Conservation (phyloP, 2,888 invertebrate species). For the Apamea sordens region DNA sequence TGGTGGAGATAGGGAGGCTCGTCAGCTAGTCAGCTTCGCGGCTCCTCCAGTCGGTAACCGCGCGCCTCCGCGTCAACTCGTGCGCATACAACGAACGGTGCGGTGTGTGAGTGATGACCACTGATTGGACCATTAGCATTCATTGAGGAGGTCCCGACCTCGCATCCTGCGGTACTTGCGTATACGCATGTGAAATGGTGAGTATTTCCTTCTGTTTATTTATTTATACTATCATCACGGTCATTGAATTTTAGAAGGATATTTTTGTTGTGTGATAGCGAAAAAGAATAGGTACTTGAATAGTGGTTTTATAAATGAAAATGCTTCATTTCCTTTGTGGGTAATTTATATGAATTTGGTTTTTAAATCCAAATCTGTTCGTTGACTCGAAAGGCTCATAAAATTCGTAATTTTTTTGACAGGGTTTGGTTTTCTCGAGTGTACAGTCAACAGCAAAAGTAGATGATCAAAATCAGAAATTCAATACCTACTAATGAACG, state of each 20-base stretch:
- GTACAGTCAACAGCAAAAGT: no score
- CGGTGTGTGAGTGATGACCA: slow-evolving; percentile 75
- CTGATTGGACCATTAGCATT: slow-evolving; percentile 84
- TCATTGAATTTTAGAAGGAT: slow-evolving; percentile 32
- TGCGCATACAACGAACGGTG: slow-evolving; percentile 69
- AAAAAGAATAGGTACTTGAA: neutral
- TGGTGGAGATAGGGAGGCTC: slow-evolving; percentile 45
- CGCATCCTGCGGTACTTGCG: slow-evolving; percentile 73
- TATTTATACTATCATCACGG: slow-evolving; percentile 44
- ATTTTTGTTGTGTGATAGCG: slow-evolving; percentile 9
- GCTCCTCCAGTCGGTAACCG: slow-evolving; percentile 80
- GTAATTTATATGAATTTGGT: neutral
- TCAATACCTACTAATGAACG: no score
- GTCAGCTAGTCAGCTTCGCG: slow-evolving; percentile 18
- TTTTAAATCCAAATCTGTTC: neutral
- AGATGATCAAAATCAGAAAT: no score
- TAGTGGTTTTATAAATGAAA: neutral
- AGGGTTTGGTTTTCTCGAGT: slow-evolving; percentile 1
- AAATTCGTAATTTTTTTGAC: slow-evolving; percentile 17
- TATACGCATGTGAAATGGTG: slow-evolving; percentile 78
- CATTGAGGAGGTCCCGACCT: slow-evolving; percentile 75
- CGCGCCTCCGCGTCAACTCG: slow-evolving; percentile 75
- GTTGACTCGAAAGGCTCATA: slow-evolving; percentile 1
- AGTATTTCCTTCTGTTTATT: slow-evolving; percentile 67
- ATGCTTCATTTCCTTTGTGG: slow-evolving; percentile 15